Evolutionary conservation across 1,140 invertebrate genomes (phyloP), one percentile per base, ranked within the genome.

Genomic region (Papilio polyxenes): DNA sequence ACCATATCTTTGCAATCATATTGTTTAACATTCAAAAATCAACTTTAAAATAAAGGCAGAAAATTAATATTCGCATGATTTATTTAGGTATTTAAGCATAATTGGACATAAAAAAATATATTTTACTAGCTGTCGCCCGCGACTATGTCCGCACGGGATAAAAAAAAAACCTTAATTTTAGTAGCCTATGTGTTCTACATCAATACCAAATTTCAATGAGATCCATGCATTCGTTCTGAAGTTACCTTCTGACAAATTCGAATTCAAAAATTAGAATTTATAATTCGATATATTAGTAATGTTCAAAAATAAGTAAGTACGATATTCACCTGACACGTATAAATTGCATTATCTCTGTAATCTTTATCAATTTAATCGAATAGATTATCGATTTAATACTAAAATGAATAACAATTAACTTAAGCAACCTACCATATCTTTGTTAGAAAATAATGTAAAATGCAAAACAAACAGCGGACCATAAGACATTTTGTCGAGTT

Each of bases 311-410:
- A 44, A 44, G 7, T 6, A 44, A 3, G 40, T 44, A 44, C 23
- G 62, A 65, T 23, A 31, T 5, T 31, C 0, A 15, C 10, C 0
- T 37, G 10, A 65, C 20, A 31, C 62, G 11, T 40, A 59, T 59
- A 59, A 20, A 59, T 59, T 17, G 56, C n/a, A 15, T 72, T 72
- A 72, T 72, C 65, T 3, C 6, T 72, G 20, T 20, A 72, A 72
- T 72, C 31, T 31, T 37, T 72, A 4, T 20, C 20, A 20, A 65
- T 65, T 31, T 3, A 23, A 72, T 72, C 65, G 31, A 72, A 37
- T 40, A 72, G 11, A 72, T 72, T 72, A 40, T 72, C 65, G 65
- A 72, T 72, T 72, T 72, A 37, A 72, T 72, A 72, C 11, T 72
- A 13, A 72, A 72, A 72, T 72, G 65, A 72, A 31, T 37, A 37